phyloP scores from a whole-genome alignment of 2,113 vertebrate genomes.

The Otocyon megalotis region DNA sequence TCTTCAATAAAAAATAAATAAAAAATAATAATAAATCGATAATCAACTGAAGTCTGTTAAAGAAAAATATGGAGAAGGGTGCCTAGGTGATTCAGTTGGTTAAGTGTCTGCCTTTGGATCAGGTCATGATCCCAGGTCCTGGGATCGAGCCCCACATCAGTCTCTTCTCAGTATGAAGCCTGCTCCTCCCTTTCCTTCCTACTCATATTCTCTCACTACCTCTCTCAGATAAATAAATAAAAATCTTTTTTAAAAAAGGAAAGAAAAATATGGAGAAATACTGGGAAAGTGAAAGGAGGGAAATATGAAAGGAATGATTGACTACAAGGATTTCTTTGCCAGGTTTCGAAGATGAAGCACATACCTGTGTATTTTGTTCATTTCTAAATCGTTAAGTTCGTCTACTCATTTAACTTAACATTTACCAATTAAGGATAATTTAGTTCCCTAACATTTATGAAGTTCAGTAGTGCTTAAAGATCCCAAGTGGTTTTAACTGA shows the following conservation, averaged over 20 bases:
- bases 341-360: not conserved
- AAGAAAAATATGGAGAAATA: not conserved
- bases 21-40: not conserved
- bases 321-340: not conserved
- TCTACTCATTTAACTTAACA: not conserved
- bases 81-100: too few species aligned
- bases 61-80: not conserved
- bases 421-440: not conserved
- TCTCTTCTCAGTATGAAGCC: too few species aligned
- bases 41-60: not conserved
- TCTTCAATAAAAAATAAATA: not conserved
- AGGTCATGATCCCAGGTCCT: too few species aligned
- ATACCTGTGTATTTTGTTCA: not conserved
- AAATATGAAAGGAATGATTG: not conserved
- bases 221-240: too few species aligned
- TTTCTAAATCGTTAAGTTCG: not conserved
- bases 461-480: not conserved
- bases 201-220: too few species aligned
- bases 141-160: too few species aligned
- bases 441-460: not conserved
- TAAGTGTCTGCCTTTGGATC: too few species aligned
- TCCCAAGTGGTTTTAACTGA: not conserved
- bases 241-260: not conserved
- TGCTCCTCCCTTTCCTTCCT: too few species aligned
- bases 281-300: not conserved